These are phyloP conservation scores for Hapalemur alaotrensis DNA, from an alignment of 2,797 vertebrate genomes.

Conservation along the genomic window DNA sequence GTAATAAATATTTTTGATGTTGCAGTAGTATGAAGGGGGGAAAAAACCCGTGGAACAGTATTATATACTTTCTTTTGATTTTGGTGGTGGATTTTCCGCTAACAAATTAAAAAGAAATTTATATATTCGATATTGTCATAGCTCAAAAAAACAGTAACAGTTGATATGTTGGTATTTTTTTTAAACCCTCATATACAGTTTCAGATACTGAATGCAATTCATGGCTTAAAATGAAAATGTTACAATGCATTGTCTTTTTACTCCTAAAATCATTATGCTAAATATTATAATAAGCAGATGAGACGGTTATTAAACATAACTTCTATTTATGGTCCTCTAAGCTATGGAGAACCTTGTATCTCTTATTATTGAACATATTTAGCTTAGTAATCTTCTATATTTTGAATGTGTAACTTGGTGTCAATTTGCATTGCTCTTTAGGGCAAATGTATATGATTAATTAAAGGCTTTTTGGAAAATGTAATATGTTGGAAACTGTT, in stretches of 20 bases:
- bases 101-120: not conserved
- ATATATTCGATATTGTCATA: not conserved
- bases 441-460: not conserved
- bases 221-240: constrained; percentile 32
- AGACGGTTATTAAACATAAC: not conserved
- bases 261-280: constrained; percentile 20
- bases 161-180: not conserved
- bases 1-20: not conserved
- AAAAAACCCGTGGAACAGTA: not conserved
- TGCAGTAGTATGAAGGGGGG: not conserved
- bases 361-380: constrained; percentile 16
- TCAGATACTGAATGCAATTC: constrained; percentile 31
- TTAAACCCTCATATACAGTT: not conserved
- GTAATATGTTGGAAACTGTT: not conserved
- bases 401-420: constrained; percentile 4
- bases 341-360: not conserved
- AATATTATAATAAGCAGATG: not conserved
- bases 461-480: not conserved
- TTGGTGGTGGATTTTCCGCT: constrained; percentile 21
- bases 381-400: not conserved
- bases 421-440: not conserved
- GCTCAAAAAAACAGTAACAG: not conserved
- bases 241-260: constrained; percentile 10
- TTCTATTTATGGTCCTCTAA: not conserved
- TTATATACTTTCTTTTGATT: constrained; percentile 32